Base-by-base conservation (phyloP, 2,888 invertebrate species). In the Drosophila maculinotata region DNA sequence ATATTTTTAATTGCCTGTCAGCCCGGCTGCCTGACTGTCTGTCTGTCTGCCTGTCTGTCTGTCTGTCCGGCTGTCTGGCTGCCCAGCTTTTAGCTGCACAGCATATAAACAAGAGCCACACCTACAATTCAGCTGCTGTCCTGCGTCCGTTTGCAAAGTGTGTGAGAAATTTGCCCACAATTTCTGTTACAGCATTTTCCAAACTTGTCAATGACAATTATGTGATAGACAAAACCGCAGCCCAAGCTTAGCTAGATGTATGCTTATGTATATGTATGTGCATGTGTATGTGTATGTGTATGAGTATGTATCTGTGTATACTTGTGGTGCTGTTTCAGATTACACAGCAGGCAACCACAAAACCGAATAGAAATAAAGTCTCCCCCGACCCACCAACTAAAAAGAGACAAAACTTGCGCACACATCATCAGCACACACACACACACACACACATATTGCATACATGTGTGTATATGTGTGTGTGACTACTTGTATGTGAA, bases 1-100 rank as follows among this genome's bases (percentile, higher is more conserved):
- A 71, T 64, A 47, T 35, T 78, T 81, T 81, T 87, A 87, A 82
- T 82, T 85, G 82, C 82, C 87, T 87, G 82, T 81, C 87, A 78
- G 65, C 41, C 30, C n/a, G 54, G 5, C 36, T 75, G 65, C 41
- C 30, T 14, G 54, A 3, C 36, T 75, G 49, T 63, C 39, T 53
- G 52, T 49, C 41, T 25, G 26, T 38, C 38, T 58, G 62, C 54
- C 25, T 28, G 35, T 1, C 9, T 23, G 33, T 30, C 17, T 14
- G 14, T 1, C 8, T 45, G 15, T 14, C 36, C 17, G 8, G 8
- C 10, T 53, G 26, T 25, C 47, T 10, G 17, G 14, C 38, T n/a
- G 12, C 41, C 17, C 31, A 45, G 6, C 53, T 36, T 14, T n/a
- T 15, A 6, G 5, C 9, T 31, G n/a, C 12, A 33, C 39, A 41